Evolutionary conservation across 1,140 invertebrate genomes (phyloP), one percentile per base, ranked within the genome.

Genomic region (Heliconius melpomene): DNA sequence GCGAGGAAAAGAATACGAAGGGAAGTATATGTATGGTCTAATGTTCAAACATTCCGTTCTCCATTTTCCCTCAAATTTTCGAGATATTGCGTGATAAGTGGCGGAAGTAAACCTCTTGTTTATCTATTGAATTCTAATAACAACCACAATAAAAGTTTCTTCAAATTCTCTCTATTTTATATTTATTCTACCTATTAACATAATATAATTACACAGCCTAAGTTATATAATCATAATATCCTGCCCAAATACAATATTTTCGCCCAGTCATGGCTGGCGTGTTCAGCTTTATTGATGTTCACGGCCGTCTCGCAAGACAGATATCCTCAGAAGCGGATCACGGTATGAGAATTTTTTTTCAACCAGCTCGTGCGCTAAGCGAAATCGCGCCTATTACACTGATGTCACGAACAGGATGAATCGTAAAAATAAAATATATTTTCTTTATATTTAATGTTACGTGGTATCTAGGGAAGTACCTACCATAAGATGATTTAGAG

Each of bases 211-310:
- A 29, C 13, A 16, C 3, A 66, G n/a, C 16, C 54, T 29, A 66
- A 11, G 60, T 29, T 29, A 66, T 66, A 66, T 66, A 66, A 66
- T 66, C 13, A 29, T 66, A 66, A 29, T 66, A 66, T 66, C 23
- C 26, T 26, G 26, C 60, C 23, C 60, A 26, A 26, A 29, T 16
- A 77, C 57, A 46, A 77, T 77, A 77, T 50, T 70, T 77, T 50
- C 36, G 57, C 60, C 60, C 11, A 77, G 60, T 71, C 75, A 77
- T 71, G 60, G 50, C 66, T 7, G 57, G 36, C 40, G 60, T 77
- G 75, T 77, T 77, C 57, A 77, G 60, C 36, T 77, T 77, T 77
- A 77, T 77, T 77, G 75, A 77, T 77, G 54, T 66, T 70, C 60
- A 77, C 46, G 66, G 16, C 75, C 75, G 60, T 77, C 54, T 75